Conservation (phyloP, 37 sponge, comb jelly and placozoan genomes). For the Corticium candelabrum region DNA sequence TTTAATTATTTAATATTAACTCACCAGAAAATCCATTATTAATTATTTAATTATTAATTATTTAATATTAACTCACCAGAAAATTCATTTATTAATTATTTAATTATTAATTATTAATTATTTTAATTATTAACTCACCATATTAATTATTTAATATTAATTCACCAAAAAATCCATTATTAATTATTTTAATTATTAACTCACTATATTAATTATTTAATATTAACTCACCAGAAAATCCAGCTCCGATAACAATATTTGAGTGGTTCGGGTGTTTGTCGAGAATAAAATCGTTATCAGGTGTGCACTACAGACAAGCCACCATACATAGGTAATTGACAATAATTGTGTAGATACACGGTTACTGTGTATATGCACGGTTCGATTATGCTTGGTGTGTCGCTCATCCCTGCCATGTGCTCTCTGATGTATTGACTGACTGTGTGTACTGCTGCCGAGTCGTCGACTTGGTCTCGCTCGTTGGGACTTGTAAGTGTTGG, state of each 20-base stretch:
- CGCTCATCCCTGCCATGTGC: slow-evolving; percentile 21
- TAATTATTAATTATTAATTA: too few relatives aligned
- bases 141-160: too few relatives aligned
- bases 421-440: not conserved
- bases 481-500: not conserved
- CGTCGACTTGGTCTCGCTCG: not conserved
- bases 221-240: slow-evolving; percentile 54
- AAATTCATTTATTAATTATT: too few relatives aligned
- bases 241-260: slow-evolving; percentile 61
- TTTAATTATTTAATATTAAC: too few relatives aligned
- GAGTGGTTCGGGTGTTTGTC: slow-evolving; percentile 46
- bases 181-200: too few relatives aligned
- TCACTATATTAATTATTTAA: too few relatives aligned
- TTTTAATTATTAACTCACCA: too few relatives aligned
- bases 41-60: too few relatives aligned
- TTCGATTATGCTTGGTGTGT: slow-evolving; percentile 37
- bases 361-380: slow-evolving; percentile 48
- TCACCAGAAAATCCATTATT: too few relatives aligned
- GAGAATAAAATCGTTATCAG: slow-evolving; percentile 39
- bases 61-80: too few relatives aligned
- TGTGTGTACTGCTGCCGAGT: not conserved
- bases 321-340: not conserved
- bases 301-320: slow-evolving; percentile 8
- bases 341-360: not conserved
- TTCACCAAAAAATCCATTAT: too few relatives aligned